phyloP scores from a whole-genome alignment of 2,888 invertebrate genomes.

The Chelonus formosanus region DNA sequence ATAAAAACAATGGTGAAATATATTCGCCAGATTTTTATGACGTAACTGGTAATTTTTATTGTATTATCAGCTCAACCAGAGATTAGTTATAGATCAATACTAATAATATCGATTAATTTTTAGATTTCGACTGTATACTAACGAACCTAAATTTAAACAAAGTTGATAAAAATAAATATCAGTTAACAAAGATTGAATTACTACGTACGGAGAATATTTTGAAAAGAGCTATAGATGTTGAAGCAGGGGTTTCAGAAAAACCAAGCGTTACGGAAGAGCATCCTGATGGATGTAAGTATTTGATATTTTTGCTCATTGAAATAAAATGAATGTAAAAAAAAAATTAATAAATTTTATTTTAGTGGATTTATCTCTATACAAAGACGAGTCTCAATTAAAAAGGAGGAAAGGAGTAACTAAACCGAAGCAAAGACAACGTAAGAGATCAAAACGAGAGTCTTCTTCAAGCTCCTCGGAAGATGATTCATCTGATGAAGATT shows the following conservation, averaged over 20 bases:
- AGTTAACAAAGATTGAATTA: conserved; percentile 78
- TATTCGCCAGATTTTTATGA: conserved; percentile 93
- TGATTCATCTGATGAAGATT: conserved; percentile 45
- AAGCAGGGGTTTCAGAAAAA: conserved; percentile 75
- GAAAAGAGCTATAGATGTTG: conserved; percentile 82
- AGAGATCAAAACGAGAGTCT: conserved; percentile 52
- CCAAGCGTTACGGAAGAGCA: conserved; percentile 80
- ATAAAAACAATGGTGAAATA: conserved; percentile 74
- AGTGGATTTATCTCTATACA: conserved; percentile 87
- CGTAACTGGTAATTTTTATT: conserved; percentile 72
- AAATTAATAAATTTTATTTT: conserved; percentile 50
- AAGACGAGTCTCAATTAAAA: conserved; percentile 83
- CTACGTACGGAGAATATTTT: conserved; percentile 84
- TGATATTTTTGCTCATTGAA: conserved; percentile 18
- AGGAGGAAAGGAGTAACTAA: conserved; percentile 67
- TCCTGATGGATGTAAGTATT: conserved; percentile 81
- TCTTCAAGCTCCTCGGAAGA: conserved; percentile 52
- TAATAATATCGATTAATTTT: conserved; percentile 42
- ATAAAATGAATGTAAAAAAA: not conserved
- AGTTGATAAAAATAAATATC: conserved; percentile 76
- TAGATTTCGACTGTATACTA: conserved; percentile 87
- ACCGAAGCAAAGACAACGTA: conserved; percentile 59
- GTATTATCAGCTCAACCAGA: conserved; percentile 18
- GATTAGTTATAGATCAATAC: not conserved
- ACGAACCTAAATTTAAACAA: conserved; percentile 83